Evolutionary conservation across 2,797 vertebrate genomes (phyloP).

Genomic region (Sternotherus odoratus): DNA sequence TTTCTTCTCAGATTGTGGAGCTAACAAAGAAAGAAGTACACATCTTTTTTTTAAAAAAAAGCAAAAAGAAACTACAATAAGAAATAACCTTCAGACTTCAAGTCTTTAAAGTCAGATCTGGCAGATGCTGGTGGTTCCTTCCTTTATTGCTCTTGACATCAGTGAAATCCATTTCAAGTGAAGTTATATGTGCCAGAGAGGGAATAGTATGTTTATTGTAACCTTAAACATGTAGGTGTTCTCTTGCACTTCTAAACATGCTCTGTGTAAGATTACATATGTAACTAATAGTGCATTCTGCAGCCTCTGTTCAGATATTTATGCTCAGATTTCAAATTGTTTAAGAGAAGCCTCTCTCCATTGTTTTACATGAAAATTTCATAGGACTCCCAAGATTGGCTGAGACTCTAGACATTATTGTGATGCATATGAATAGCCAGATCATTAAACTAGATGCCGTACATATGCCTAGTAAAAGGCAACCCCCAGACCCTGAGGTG

Average conservation of each 20-base stretch:
- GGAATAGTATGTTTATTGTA: slow-evolving; percentile 74
- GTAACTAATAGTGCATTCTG: not conserved
- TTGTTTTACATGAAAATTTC: not conserved
- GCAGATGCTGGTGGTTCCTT: slow-evolving; percentile 66
- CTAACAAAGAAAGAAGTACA: not conserved
- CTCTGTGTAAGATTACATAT: not conserved
- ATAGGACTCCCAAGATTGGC: not conserved
- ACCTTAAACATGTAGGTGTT: slow-evolving; percentile 73
- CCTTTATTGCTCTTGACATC: slow-evolving; percentile 75
- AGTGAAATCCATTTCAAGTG: slow-evolving; percentile 71
- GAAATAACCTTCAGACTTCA: slow-evolving; percentile 71
- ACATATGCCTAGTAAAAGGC: not conserved
- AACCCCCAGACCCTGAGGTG: not conserved
- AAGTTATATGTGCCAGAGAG: slow-evolving; percentile 73
- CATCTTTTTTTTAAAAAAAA: not conserved
- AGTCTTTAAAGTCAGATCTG: slow-evolving; percentile 75
- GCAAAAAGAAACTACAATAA: not conserved
- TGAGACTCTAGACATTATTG: not conserved
- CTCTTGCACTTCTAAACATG: not conserved
- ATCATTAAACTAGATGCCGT: not conserved
- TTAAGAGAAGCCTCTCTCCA: not conserved
- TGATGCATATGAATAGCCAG: not conserved
- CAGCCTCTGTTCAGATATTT: not conserved
- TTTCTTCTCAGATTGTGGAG: not conserved
- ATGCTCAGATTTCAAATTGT: not conserved